Evolutionary conservation across 2,113 vertebrate genomes (phyloP), one percentile per base, ranked within the genome.

Genomic region (Spermophilus dauricus): DNA sequence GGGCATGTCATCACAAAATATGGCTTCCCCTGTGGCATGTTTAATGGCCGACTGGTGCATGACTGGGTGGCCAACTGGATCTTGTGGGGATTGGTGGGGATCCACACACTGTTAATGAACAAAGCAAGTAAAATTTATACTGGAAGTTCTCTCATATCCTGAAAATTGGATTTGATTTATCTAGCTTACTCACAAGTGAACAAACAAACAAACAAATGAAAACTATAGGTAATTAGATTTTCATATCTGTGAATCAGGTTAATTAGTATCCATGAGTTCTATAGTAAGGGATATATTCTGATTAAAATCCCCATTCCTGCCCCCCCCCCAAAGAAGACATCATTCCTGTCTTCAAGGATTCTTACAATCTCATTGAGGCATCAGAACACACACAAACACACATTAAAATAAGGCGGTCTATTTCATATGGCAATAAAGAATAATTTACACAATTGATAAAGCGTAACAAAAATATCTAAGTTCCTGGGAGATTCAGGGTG

Each of bases 11-110:
- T 99, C 99, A 22, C 98, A 89, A 96, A 99, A 99, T 26, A 99
- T 92, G 0, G 99, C 99, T 97, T 99, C 99, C 5, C 99, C 99
- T 1, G 99, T 99, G 87, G 99, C 96, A 0, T 99, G 99, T 83
- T 98, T 99, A 96, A 99, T 97, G 92, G 99, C 99, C 0, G 99
- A 99, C 69, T 99, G 99, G 93, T 99, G 99, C 99, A 99, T 99
- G 93, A 99, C 1, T 8, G 99, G 99, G 94, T 98, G 99, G 22
- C 99, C 99, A 42, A 99, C 98, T 0, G 99, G 99, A 97, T 99
- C 99, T 96, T 98, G 97, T 17, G 73, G n/a, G 67, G 97, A 89
- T 97, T 99, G 99, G 67, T 42, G 37, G 0, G 97, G 97, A 1
- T 98, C 73, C 73, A 99, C 98, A 5, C 98, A 98, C 99, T 99